Base-by-base conservation (phyloP, 2,113 vertebrate genomes). In the Chlamydotis undulata region DNA sequence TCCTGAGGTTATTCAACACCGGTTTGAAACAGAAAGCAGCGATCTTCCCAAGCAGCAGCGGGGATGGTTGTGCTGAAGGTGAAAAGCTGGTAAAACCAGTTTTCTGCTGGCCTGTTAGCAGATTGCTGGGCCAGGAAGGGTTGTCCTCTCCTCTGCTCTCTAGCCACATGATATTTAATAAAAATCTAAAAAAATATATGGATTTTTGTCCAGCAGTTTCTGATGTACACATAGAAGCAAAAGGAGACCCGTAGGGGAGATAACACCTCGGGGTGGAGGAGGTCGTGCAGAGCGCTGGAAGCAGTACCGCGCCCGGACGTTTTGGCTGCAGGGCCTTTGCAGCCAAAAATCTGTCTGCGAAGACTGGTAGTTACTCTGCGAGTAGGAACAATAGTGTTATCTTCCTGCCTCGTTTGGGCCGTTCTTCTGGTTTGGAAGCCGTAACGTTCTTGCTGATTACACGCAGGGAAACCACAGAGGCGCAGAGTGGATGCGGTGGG, bases 11-110 rank as follows among this genome's bases (percentile, higher is more conserved):
- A 22, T 87, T n/a, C 35, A 25, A 12, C 29, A 12, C 26, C 18
- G 7, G 2, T 49, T 29, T 59, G 78, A 56, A 57, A 12, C 50
- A 25, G 18, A 73, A 45, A 79, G 76, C 67, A 57, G 13, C 24
- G 33, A 29, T 73, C 35, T 89, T 76, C 23, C 25, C 43, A 2
- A 23, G 60, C 3, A 6, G 35, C 52, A 25, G 25, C 0, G 0
- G 49, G 45, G 21, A 6, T 70, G 47, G 33, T 47, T 87, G 60
- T 68, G 59, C 67, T 59, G 56, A 15, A 33, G 70, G 69, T 19
- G 60, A 49, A 49, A 68, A 94, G 69, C 93, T 64, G 77, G 94
- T 89, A 68, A 41, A 94, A 95, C 94, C 94, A 43, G 96, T 95
- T 95, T 70, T 53, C 28, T 80, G 70, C 41, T 1, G 16, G 60